Base-by-base conservation (phyloP, 2,113 vertebrate species). In the Axis porcinus region DNA sequence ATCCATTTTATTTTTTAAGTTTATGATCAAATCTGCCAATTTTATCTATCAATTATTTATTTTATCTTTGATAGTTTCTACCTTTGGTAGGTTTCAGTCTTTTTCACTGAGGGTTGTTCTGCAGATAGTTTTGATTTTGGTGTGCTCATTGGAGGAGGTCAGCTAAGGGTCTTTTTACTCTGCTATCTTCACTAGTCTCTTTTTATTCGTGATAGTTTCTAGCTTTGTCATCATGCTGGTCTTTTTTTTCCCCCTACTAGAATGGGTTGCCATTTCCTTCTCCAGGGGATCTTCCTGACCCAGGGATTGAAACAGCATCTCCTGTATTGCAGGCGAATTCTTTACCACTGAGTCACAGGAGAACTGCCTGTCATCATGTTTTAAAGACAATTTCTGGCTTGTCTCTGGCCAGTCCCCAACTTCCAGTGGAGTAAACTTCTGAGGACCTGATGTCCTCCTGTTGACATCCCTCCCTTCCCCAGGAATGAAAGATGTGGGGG, bases 1-100 rank as follows among this genome's bases (percentile, higher is more conserved):
- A 8, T 60, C 15, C 0, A 0, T 40, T 78, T 64, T 27, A 1
- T 25, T 1, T 47, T 47, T 43, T 6, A 47, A n/a, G 52, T 8
- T 40, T 43, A 52, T 55, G 36, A 40, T 43, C 5, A 11, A n/a
- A 64, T 30, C 30, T 55, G 3, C 47, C 15, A 2, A n/a, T 36
- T 55, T 36, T 83, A 83, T 36, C 6, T 36, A 82, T 83, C 33
- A 36, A 52, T 81, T 52, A 13, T 52, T 23, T 13, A 1, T 45
- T 79, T 83, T 25, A 33, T 45, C 23, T 43, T 78, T 17, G 28
- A 57, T 45, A 23, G 17, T 54, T 78, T 94, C 55, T 88, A 30
- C 33, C 52, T 45, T 62, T 30, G 60, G 30, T 33, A 50, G 16
- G 4, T 50, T 33, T 47, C 76, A 79, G 16, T 50, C 76, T 50